These are phyloP conservation scores for Ephydatia muelleri DNA, from an alignment of 37 sponge, comb jelly and placozoan genomes.

Conservation along the genomic window DNA sequence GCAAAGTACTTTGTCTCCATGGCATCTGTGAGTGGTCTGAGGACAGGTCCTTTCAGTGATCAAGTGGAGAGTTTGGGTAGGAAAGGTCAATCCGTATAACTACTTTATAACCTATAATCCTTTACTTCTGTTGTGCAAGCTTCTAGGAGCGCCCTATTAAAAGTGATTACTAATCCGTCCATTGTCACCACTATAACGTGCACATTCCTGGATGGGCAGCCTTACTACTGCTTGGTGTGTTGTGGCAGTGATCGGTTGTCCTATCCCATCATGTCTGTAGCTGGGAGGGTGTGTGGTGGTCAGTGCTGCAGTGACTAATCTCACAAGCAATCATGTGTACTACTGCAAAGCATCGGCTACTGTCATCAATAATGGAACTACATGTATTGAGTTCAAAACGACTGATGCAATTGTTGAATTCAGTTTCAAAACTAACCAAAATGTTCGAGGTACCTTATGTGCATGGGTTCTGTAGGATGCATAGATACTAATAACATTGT, in stretches of 20 bases:
- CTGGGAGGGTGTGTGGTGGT: neutral
- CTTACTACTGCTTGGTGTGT: neutral
- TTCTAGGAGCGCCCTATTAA: neutral
- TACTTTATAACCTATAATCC: neutral
- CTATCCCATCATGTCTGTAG: neutral
- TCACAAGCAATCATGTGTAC: neutral
- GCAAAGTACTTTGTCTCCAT: neutral
- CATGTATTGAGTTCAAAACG: neutral
- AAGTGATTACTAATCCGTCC: neutral
- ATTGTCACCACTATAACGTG: neutral
- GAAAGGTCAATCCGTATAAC: neutral
- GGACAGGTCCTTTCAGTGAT: neutral
- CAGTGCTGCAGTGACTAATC: neutral
- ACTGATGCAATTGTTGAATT: neutral
- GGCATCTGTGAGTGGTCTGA: neutral
- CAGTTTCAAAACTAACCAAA: no score
- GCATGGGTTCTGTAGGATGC: no score
- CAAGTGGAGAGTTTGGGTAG: neutral
- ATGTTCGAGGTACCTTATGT: no score
- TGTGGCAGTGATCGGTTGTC: neutral
- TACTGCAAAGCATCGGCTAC: neutral
- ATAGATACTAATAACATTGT: no score
- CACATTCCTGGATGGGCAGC: neutral
- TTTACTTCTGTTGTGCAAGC: neutral
- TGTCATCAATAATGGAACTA: neutral